Conservation (phyloP, 1,140 invertebrate genomes). For the Paraescarpia echinospica region DNA sequence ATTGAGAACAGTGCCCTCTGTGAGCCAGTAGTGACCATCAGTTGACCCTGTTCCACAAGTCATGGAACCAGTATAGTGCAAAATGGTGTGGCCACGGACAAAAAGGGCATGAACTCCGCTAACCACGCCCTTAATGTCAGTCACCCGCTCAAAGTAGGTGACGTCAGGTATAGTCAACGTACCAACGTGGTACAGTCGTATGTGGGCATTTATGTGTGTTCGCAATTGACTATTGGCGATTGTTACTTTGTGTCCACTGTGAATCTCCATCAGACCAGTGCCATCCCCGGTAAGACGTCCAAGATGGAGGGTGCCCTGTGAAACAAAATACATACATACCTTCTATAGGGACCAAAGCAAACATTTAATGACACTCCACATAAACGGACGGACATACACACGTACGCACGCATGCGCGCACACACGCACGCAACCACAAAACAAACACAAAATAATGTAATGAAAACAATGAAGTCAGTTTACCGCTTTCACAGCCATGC, state of each 20-base stretch:
- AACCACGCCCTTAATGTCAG: neutral
- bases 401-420: too few species aligned
- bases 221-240: neutral
- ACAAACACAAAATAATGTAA: too few species aligned
- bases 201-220: neutral
- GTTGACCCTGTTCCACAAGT: neutral
- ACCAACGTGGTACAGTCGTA: neutral
- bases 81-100: neutral
- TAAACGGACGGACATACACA: too few species aligned
- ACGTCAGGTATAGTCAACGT: neutral
- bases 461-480: neutral
- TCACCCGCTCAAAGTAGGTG: neutral
- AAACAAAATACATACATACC: neutral
- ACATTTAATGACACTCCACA: neutral
- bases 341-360: neutral
- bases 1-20: neutral
- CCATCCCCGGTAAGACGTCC: neutral
- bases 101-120: neutral
- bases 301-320: neutral
- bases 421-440: too few species aligned
- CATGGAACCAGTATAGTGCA: neutral
- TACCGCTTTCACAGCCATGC: neutral
- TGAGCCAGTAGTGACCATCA: neutral
- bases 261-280: neutral
- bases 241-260: neutral